phyloP scores from a whole-genome alignment of 92 coral and sea anemone genomes.

The Zoanthus gigantus region DNA sequence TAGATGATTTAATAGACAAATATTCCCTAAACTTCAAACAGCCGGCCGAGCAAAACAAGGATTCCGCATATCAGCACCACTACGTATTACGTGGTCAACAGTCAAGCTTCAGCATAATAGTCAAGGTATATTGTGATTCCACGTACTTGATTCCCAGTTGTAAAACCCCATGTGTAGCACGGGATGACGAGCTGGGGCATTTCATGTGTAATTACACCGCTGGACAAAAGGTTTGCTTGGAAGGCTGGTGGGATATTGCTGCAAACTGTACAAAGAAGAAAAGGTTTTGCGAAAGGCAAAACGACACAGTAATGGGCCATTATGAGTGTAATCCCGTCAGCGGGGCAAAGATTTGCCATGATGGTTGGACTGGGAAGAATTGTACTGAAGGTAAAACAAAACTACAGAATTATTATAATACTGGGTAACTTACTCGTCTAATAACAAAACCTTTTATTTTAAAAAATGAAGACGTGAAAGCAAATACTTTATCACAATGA shows the following conservation, averaged over 20 bases:
- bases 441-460: no score
- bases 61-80: conserved; percentile 39
- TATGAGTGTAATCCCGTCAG: conserved; percentile 77
- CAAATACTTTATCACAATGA: no score
- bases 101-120: conserved; percentile 71
- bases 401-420: neutral
- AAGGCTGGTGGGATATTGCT: conserved; percentile 79
- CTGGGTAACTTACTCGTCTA: no score
- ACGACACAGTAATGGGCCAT: conserved; percentile 79
- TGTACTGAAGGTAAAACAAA: conserved; percentile 74
- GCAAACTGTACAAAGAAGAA: conserved; percentile 72
- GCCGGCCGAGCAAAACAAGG: conserved; percentile 52
- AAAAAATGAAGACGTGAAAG: no score
- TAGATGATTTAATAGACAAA: conserved; percentile 85
- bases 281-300: conserved; percentile 75
- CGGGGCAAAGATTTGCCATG: conserved; percentile 75
- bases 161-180: conserved; percentile 68
- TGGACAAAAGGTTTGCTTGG: conserved; percentile 75
- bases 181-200: conserved; percentile 75
- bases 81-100: conserved; percentile 68
- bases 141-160: conserved; percentile 82
- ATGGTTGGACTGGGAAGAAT: conserved; percentile 78
- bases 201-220: conserved; percentile 72
- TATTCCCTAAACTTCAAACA: conserved; percentile 61
- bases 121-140: conserved; percentile 75